Percentiles rank a stretch among this genome's conserved stretches.
These are phyloP conservation scores for Coleophora flavipennella DNA, from an alignment of 2,888 invertebrate genomes.

Conservation along the genomic window DNA sequence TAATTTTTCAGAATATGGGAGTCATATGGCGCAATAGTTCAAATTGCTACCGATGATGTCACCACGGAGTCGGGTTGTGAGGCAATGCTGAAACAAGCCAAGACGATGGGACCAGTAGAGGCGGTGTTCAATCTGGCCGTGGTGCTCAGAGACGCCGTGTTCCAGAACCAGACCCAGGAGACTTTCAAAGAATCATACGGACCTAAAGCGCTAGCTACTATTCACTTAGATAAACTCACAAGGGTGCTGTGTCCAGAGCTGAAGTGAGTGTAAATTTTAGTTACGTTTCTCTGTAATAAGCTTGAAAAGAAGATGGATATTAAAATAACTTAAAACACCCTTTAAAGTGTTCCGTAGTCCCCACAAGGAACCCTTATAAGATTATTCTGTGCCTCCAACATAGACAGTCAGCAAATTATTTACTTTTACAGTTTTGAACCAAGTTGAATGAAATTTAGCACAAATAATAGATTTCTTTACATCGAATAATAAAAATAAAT, in stretches of 20 bases:
- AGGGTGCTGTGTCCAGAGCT: constrained; percentile 47
- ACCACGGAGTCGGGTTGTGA: constrained; percentile 80
- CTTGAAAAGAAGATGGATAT: too few relatives aligned
- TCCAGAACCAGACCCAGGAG: constrained; percentile 77
- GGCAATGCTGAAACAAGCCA: constrained; percentile 76
- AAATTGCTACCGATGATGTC: constrained; percentile 80
- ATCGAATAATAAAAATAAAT: too few relatives aligned
- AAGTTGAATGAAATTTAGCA: too few relatives aligned
- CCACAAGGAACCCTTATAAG: too few relatives aligned
- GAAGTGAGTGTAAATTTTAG: constrained; percentile 39
- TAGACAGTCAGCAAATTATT: too few relatives aligned
- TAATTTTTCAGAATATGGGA: constrained; percentile 75
- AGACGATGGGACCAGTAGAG: constrained; percentile 75
- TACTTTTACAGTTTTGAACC: too few relatives aligned
- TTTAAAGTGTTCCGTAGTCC: too few relatives aligned
- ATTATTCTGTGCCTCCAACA: too few relatives aligned
- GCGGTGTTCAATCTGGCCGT: constrained; percentile 89
- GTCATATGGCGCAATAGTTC: constrained; percentile 77
- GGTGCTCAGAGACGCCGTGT: constrained; percentile 75
- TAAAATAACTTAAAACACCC: too few relatives aligned
- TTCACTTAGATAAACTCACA: constrained; percentile 77
- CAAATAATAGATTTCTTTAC: too few relatives aligned
- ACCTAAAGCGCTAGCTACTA: constrained; percentile 84
- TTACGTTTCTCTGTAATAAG: too few relatives aligned
- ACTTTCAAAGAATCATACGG: constrained; percentile 73